phyloP scores from a whole-genome alignment of 2,797 vertebrate species.

The Erethizon dorsatum region DNA sequence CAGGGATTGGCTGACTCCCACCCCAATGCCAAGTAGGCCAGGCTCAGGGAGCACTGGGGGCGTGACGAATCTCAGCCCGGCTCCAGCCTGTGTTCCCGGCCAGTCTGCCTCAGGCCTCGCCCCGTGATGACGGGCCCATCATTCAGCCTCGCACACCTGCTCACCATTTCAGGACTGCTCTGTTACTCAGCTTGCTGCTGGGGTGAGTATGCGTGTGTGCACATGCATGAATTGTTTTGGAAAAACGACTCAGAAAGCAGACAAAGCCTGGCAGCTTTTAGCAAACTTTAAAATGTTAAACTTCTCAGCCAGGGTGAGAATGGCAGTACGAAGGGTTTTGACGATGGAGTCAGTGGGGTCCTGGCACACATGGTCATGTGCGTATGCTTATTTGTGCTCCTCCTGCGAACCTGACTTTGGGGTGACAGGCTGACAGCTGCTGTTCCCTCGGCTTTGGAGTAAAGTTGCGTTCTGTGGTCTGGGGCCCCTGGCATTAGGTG shows the following conservation, averaged over 20 bases:
- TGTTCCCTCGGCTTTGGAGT: constrained; percentile 36
- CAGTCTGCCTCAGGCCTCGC: constrained; percentile 62
- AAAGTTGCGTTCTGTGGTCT: not conserved
- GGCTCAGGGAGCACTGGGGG: constrained; percentile 20
- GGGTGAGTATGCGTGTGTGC: constrained; percentile 68
- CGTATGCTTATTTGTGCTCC: not conserved
- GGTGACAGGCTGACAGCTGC: constrained; percentile 17
- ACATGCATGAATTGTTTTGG: not conserved
- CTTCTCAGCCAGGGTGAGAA: not conserved
- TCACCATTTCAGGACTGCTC: constrained; percentile 72
- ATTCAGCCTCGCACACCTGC: constrained; percentile 48
- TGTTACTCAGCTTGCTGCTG: constrained; percentile 71
- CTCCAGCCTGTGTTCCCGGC: constrained; percentile 16
- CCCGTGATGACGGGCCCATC: constrained; percentile 30
- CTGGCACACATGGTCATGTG: not conserved
- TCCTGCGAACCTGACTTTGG: constrained; percentile 36
- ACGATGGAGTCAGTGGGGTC: not conserved
- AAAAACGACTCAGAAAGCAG: not conserved
- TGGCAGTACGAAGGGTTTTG: not conserved
- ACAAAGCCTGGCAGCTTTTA: not conserved
- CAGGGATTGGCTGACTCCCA: constrained; percentile 67
- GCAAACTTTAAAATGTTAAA: constrained; percentile 31
- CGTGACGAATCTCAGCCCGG: constrained; percentile 50
- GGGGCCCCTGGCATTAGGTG: not conserved
- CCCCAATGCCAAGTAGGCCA: constrained; percentile 67